Base-by-base conservation (phyloP, 2,797 vertebrate species). In the Dipus sagitta region DNA sequence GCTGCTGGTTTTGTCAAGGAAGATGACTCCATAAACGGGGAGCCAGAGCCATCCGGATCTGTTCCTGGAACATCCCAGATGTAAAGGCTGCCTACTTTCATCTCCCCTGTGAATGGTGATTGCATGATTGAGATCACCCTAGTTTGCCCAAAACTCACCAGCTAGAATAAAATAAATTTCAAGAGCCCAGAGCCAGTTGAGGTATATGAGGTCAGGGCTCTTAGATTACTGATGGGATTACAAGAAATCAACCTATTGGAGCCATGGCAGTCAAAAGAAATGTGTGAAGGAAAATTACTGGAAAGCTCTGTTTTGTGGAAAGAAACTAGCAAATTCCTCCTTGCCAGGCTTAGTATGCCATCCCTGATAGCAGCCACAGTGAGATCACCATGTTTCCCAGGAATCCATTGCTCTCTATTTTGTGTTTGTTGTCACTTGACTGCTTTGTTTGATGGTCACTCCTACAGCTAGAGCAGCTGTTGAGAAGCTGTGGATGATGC, bases 331-430 rank as follows among this genome's bases (percentile, higher is more conserved):
- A 84, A 99, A 98, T 52, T 99, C 98, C 70, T 98, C 99, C 30
- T 99, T 99, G 91, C 99, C 99, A 99, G 99, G 95, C 99, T 99
- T 98, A 99, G 99, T n/a, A 99, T 99, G 92, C 99, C 99, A 2
- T 99, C 99, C 64, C 99, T 99, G 52, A 99, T 99, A 26, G 99
- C 99, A 86, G 99, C 99, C 5, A 95, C 99, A 9, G 99, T 99
- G 62, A 99, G 99, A 96, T 99, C 99, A 70, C 99, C 99, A 6
- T 99, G 99, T 95, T 99, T 99, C 78, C 99, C 99, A 8, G 99
- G 80, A 99, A 98, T 6, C 99, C 99, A 83, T 98, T 77, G 98
- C 97, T 95, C 98, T 98, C 95, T 96, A 99, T 74, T 96, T 99
- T 99, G 89, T 98, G 97, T 94, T 98, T 98, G 96, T 98, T 99